Percentiles rank a stretch among this genome's conserved stretches.
Evolutionary conservation across 2,113 vertebrate genomes (phyloP).

Genomic region (Epinephelus cyanopodus): DNA sequence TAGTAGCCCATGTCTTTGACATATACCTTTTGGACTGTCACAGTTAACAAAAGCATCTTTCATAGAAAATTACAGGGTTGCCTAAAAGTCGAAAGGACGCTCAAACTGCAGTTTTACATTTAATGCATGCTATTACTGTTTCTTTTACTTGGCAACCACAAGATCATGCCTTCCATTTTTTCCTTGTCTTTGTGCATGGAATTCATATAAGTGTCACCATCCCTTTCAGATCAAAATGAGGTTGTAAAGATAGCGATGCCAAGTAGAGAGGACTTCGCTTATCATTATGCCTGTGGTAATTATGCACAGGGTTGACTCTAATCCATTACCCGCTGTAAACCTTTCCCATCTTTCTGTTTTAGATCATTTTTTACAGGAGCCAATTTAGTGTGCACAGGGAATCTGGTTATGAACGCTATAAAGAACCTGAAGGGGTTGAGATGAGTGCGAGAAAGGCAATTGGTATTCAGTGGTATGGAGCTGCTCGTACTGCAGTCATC

Average conservation of each 20-base stretch:
- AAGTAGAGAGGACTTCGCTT: slow-evolving; percentile 62
- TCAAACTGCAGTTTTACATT: slow-evolving; percentile 49
- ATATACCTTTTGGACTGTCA: slow-evolving; percentile 75
- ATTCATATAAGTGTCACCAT: slow-evolving; percentile 46
- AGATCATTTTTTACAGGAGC: slow-evolving; percentile 68
- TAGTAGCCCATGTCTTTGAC: slow-evolving; percentile 1
- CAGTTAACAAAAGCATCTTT: slow-evolving; percentile 61
- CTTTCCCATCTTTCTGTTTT: slow-evolving; percentile 60
- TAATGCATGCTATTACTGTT: slow-evolving; percentile 54
- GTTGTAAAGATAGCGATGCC: slow-evolving; percentile 45
- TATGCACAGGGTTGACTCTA: slow-evolving; percentile 67
- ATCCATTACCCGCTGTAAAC: slow-evolving; percentile 69
- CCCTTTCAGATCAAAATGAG: slow-evolving; percentile 43
- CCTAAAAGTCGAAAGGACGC: slow-evolving; percentile 69
- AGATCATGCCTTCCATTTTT: slow-evolving; percentile 47
- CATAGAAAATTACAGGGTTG: slow-evolving; percentile 62
- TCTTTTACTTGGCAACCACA: slow-evolving; percentile 52
- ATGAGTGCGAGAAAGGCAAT: slow-evolving; percentile 61
- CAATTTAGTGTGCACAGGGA: slow-evolving; percentile 65
- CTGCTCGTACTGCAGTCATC: slow-evolving; percentile 50
- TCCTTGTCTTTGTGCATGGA: slow-evolving; percentile 28
- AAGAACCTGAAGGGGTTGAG: slow-evolving; percentile 61
- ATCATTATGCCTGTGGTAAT: slow-evolving; percentile 70
- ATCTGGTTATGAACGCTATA: slow-evolving; percentile 73
- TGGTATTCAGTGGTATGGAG: slow-evolving; percentile 61